A percentile compares a stretch with the other conserved stretches of the same genome.
Evolutionary conservation across 2,113 vertebrate genomes (phyloP).

Genomic region (Penelope pileata): DNA sequence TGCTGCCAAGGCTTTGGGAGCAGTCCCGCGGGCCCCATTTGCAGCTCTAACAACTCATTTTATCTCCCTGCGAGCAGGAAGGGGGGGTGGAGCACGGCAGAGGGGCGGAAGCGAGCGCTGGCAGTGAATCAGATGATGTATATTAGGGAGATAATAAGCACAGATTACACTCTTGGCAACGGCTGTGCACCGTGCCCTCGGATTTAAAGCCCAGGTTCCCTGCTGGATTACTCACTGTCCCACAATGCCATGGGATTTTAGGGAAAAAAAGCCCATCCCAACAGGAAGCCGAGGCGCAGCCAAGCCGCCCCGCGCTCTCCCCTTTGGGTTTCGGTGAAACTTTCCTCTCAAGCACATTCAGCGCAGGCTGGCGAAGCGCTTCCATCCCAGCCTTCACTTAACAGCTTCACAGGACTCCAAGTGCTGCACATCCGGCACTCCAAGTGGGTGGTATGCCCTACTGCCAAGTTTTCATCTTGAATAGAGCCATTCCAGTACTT

Average conservation of each 20-base stretch:
- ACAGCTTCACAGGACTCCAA: neutral
- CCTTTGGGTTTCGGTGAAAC: neutral
- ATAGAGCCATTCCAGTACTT: neutral
- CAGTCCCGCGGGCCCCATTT: slow-evolving; percentile 28
- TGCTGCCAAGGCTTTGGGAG: slow-evolving; percentile 22
- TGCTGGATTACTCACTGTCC: neutral
- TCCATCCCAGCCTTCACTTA: neutral
- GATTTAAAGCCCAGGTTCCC: neutral
- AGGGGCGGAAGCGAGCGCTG: slow-evolving; percentile 40
- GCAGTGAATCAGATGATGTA: slow-evolving; percentile 9
- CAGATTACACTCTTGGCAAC: slow-evolving; percentile 44
- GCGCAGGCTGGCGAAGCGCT: accelerated
- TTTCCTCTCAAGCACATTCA: neutral
- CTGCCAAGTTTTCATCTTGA: slow-evolving; percentile 38
- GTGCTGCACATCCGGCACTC: neutral
- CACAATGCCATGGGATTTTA: neutral
- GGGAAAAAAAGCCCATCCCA: neutral
- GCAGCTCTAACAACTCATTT: slow-evolving; percentile 49
- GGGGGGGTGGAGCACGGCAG: neutral
- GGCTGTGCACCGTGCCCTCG: neutral
- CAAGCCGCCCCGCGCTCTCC: accelerated
- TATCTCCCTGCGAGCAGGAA: slow-evolving; percentile 40
- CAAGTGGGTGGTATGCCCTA: slow-evolving; percentile 32
- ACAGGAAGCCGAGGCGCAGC: neutral
- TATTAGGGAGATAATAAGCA: slow-evolving; percentile 47